phyloP scores from a whole-genome alignment of 2,888 invertebrate genomes.

The Lithodes maja region DNA sequence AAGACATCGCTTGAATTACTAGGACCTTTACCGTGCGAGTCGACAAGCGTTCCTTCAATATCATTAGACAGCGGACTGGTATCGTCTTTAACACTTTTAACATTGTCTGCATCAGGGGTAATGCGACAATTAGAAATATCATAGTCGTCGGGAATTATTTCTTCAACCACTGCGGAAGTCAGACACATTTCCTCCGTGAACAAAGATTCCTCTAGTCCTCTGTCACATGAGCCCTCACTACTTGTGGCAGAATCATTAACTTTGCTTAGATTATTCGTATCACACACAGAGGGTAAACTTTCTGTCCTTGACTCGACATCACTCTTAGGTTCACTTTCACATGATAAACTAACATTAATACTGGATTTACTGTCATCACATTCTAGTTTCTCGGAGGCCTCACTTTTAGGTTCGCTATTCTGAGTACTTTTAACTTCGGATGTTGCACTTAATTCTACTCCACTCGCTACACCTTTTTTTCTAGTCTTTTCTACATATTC shows the following conservation, averaged over 20 bases:
- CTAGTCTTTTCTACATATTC: not conserved
- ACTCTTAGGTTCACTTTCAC: slow-evolving; percentile 11
- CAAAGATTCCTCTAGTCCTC: slow-evolving; percentile 50
- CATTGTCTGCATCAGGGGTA: not conserved
- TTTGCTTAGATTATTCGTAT: not conserved
- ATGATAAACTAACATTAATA: not conserved
- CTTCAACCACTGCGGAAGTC: slow-evolving; percentile 49
- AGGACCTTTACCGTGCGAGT: no score
- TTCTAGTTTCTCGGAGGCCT: not conserved
- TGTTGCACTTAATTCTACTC: not conserved
- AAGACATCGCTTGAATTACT: no score
- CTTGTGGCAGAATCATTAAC: slow-evolving; percentile 10
- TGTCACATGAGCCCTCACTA: slow-evolving; percentile 11
- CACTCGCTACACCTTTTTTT: not conserved
- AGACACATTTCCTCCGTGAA: slow-evolving; percentile 51
- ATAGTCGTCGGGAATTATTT: slow-evolving; percentile 46
- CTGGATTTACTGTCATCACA: not conserved
- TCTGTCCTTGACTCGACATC: slow-evolving; percentile 16
- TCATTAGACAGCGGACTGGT: no score
- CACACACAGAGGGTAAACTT: not conserved
- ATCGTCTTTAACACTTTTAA: not conserved
- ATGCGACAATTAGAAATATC: slow-evolving; percentile 21
- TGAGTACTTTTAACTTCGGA: not conserved
- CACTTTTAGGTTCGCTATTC: not conserved
- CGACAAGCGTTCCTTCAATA: no score